A percentile compares a stretch with the other conserved stretches of the same genome.
Conservation (phyloP, 2,113 vertebrate genomes). For the Calypte anna region DNA sequence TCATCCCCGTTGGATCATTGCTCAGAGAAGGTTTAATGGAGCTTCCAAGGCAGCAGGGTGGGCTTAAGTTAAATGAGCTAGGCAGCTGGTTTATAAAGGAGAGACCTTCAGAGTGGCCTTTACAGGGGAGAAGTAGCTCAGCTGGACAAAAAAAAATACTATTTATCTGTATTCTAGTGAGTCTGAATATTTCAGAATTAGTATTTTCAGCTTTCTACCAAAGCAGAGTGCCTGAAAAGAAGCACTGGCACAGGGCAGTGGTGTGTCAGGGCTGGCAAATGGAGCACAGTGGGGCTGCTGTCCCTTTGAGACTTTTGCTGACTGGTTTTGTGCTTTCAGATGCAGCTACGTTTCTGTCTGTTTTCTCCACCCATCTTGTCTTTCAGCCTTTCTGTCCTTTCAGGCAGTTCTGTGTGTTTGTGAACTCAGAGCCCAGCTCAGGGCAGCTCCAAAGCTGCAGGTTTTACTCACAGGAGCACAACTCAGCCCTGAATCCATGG, state of each 20-base stretch:
- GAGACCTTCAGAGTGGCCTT: neutral
- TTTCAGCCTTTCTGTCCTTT: neutral
- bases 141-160: neutral
- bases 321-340: neutral
- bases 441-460: neutral
- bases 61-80: neutral
- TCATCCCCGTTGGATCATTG: neutral
- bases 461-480: neutral
- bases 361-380: neutral
- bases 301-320: neutral
- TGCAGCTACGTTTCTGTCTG: neutral
- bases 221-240: neutral
- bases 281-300: neutral
- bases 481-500: too few species aligned
- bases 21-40: neutral
- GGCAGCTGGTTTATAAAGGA: neutral
- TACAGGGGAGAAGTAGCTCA: neutral
- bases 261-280: neutral
- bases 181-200: neutral
- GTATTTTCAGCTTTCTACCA: neutral
- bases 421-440: neutral
- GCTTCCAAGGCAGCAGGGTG: neutral
- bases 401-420: neutral
- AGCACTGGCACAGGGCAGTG: neutral
- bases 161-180: neutral